Conservation (phyloP, 2,797 vertebrate genomes). For the Gymnothorax reevesii region DNA sequence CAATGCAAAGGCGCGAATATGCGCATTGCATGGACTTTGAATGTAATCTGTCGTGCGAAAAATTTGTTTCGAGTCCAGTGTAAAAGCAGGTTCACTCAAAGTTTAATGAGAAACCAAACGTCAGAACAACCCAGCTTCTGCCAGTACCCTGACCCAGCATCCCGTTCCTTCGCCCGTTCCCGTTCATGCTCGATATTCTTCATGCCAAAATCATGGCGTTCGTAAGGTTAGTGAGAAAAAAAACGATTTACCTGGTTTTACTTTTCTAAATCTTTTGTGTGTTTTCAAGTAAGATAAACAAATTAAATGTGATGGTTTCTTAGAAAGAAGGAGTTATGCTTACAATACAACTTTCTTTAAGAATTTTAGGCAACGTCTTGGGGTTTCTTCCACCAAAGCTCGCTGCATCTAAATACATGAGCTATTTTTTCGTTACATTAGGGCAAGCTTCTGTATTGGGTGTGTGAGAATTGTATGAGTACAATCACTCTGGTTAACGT, state of each 20-base stretch:
- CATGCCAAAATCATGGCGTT: constrained; percentile 45
- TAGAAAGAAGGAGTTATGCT: constrained; percentile 8
- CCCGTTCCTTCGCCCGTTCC: constrained; percentile 58
- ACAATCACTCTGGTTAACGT: constrained; percentile 40
- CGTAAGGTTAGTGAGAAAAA: constrained; percentile 36
- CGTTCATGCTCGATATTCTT: constrained; percentile 45
- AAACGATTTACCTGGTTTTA: neutral
- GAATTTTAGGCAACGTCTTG: constrained; percentile 35
- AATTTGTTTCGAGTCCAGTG: too few relatives aligned
- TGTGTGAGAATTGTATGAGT: constrained; percentile 28
- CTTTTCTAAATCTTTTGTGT: neutral
- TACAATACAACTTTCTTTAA: constrained; percentile 16
- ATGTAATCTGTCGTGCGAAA: too few relatives aligned
- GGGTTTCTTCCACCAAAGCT: constrained; percentile 43
- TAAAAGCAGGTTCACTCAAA: neutral
- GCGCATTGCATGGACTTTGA: too few relatives aligned
- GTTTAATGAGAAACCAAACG: neutral
- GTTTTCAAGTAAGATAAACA: constrained; percentile 1
- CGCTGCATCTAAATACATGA: constrained; percentile 50
- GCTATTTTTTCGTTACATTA: constrained; percentile 41
- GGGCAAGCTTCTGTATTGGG: constrained; percentile 44
- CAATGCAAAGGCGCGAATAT: too few relatives aligned
- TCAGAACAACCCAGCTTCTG: neutral
- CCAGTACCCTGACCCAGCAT: constrained; percentile 13
- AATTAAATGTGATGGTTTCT: neutral